Evolutionary conservation across 2,797 vertebrate genomes (phyloP), one percentile per base, ranked within the genome.

Genomic region (Benthosema pterotum): DNA sequence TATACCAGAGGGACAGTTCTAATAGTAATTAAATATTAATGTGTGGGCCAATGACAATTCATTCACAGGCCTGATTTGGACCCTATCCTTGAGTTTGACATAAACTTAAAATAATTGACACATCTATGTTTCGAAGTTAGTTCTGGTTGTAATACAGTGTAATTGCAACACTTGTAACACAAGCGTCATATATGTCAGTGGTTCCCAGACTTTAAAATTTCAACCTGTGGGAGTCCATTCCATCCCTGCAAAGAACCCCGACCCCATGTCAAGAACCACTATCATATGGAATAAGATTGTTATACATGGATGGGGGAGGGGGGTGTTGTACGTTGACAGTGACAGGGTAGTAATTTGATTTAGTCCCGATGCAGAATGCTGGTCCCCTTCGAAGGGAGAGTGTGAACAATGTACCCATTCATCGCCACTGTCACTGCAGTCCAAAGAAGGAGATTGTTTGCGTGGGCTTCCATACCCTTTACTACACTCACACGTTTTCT

Each of bases 401-500:
- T 58, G 58, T 76, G 71, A 78, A 92, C 87, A 92, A 91, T 87
- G 88, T 78, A 47, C 71, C 80, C 80, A 89, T 91, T 91, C 88
- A 88, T 89, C 1, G 53, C 63, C 66, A 51, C 80, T 81, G 88
- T 89, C 84, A 80, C 81, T 76, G 76, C 77, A 76, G 74, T 87
- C 82, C 74, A 77, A 84, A 56, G 72, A 68, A 69, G 51, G 59
- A 77, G 78, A 81, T 77, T 79, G 75, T 88, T 87, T 80, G 86
- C 82, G 79, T 56, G 62, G 78, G 67, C 71, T 77, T 83, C 68
- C 72, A 69, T 81, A 74, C 73, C 80, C 65, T 82, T 85, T 74
- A 76, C 84, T 78, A 82, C 59, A 54, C 75, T 83, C 69, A 78
- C 69, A 67, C 75, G n/a, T 63, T 75, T 22, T 13, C 15, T 18